Evolutionary conservation across 2,797 vertebrate genomes (phyloP).

Genomic region (Etheostoma nigrum): DNA sequence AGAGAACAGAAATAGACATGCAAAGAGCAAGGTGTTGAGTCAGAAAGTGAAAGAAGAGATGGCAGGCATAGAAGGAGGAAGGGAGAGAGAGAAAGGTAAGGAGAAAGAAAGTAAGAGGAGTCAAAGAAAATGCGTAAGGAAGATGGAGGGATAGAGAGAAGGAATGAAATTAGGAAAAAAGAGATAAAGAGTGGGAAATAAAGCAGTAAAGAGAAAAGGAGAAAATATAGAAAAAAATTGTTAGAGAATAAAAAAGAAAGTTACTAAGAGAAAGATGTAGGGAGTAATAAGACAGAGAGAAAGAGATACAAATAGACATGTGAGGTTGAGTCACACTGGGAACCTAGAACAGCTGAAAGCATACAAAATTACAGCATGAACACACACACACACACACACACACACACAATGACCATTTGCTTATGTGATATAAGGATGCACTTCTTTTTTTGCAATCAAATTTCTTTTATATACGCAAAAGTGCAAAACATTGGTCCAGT

Average conservation of each 20-base stretch:
- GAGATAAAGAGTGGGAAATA: conserved; percentile 32
- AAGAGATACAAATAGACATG: conserved; percentile 68
- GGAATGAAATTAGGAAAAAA: conserved; percentile 47
- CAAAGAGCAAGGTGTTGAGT: conserved; percentile 86
- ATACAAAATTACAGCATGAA: conserved; percentile 67
- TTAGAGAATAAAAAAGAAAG: conserved; percentile 44
- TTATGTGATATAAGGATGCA: conserved; percentile 55
- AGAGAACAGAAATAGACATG: conserved; percentile 83
- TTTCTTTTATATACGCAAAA: too few species aligned
- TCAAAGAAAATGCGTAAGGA: conserved; percentile 39
- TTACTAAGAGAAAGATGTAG: conserved; percentile 37
- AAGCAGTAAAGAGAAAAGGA: conserved; percentile 4
- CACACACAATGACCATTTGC: conserved; percentile 32
- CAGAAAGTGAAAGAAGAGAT: conserved; percentile 81
- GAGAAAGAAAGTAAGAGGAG: conserved; percentile 37
- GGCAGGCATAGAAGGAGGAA: conserved; percentile 51
- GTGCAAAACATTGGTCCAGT: too few species aligned
- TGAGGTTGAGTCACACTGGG: conserved; percentile 75
- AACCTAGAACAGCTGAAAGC: conserved; percentile 72
- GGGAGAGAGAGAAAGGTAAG: conserved; percentile 13
- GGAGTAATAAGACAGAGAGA: conserved; percentile 30
- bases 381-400: conserved; percentile 27
- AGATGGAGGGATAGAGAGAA: conserved; percentile 50
- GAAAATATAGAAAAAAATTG: conserved; percentile 7
- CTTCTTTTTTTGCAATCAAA: conserved; percentile 6